Evolutionary conservation across 2,113 vertebrate genomes (phyloP), one percentile per base, ranked within the genome.

Genomic region (Lynx canadensis): DNA sequence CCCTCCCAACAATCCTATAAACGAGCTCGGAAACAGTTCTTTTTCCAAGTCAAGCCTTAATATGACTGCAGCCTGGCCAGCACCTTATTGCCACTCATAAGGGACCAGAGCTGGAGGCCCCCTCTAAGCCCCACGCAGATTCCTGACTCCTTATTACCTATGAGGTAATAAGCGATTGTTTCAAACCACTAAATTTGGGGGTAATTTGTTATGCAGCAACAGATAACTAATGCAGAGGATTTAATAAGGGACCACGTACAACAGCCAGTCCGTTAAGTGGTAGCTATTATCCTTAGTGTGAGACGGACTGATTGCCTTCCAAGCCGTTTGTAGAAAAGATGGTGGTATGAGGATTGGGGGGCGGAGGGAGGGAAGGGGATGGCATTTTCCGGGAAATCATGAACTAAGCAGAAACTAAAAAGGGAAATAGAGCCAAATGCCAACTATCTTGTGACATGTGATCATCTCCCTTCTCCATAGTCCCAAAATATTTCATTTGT

Each of bases 361-460:
- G 27, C 68, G 45, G 57, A 65, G 69, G 52, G 88, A 85, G 25
- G 82, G 48, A 82, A 92, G 38, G 57, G 74, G 91, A 90, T 78
- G 90, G 63, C 88, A 78, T 95, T 97, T 97, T 83, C 94, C 81
- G 96, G 85, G 93, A 97, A 98, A 85, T 92, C 91, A 91, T 78
- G 68, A 97, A 92, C 80, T 91, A 95, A 96, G 71, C 96, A 85
- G 60, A 97, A 97, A 93, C 95, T 96, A 93, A 96, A 95, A 95
- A 88, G 93, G 93, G 91, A 95, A 90, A 92, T 65, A 87, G 1
- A 93, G 88, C 81, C 96, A 95, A 97, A 89, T 89, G 94, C 55
- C 96, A 98, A 92, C 83, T 88, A 88, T 96, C 95, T 95, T 87
- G 81, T 97, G 94, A 97, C 63, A 68, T 55, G 66, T 63, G 92